Percentiles rank a stretch among this genome's conserved stretches.
Evolutionary conservation across 2,888 invertebrate species (phyloP).

Genomic region (Leptogaster cylindrica): DNA sequence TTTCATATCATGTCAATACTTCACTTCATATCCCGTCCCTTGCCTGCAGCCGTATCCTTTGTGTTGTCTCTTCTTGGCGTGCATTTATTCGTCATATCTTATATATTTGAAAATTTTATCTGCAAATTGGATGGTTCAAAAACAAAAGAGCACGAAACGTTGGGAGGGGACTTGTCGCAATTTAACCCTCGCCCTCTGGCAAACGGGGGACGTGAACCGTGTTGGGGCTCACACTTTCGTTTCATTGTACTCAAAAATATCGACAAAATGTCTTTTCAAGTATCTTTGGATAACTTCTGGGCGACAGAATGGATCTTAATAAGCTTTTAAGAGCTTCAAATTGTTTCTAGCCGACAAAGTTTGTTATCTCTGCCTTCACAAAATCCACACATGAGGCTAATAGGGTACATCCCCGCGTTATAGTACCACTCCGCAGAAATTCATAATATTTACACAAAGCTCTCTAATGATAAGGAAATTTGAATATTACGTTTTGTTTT

Average conservation of each 20-base stretch:
- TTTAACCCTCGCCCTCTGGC: background rate
- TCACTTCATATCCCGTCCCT: background rate
- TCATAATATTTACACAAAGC: background rate
- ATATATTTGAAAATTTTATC: background rate
- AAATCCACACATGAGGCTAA: background rate
- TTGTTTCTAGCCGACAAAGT: conserved; percentile 7
- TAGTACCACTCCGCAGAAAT: background rate
- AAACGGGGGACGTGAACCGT: background rate
- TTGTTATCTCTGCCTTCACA: conserved; percentile 9
- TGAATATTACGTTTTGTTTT: background rate
- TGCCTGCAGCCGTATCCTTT: background rate
- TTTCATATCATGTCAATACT: background rate
- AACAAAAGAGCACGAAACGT: background rate
- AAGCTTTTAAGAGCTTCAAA: background rate
- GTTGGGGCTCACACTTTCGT: background rate
- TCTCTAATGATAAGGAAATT: conserved; percentile 7
- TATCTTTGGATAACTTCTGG: conserved; percentile 4
- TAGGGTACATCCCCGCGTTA: background rate
- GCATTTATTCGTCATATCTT: background rate
- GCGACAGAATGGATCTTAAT: background rate
- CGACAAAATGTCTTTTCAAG: background rate
- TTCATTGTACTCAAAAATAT: conserved; percentile 10
- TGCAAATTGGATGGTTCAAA: background rate
- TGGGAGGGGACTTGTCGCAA: background rate
- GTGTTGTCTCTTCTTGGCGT: background rate